Evolutionary conservation across 2,113 vertebrate species (phyloP), one percentile per base, ranked within the genome.

Genomic region (Pica pica): DNA sequence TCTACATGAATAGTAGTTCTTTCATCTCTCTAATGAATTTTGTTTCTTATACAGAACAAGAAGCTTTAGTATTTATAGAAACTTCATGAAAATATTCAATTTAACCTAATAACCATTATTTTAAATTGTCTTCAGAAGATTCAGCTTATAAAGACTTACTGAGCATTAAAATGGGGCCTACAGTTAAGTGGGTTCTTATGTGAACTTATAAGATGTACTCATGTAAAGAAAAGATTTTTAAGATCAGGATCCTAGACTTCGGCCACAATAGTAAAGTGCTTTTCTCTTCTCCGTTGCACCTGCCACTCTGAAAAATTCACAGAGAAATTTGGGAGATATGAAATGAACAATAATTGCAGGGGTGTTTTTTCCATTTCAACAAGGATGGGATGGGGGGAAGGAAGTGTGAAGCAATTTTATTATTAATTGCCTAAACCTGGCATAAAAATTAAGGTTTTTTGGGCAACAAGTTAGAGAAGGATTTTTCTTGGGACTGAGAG

Each of bases 311-410:
- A 52, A 70, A 85, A 53, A 64, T 28, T 69, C 5, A 1, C 22
- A 27, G 41, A 65, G 30, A 46, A 60, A 15, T 60, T 69, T 37
- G 50, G 28, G 26, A 79, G 20, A 47, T 22, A 8, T 41, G 41
- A 59, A 82, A 74, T 30, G 24, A 68, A 64, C 16, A 49, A 37
- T 8, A 65, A 27, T 10, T 55, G 9, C 7, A 64, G 14, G 5
- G 28, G 12, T 15, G 5, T 49, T 49, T 49, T 39, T 55, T 49
- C 27, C 16, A n/a, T 39, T 55, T 60, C 14, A 41, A 2, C 9
- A 9, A 33, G 18, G 14, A 3, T 4, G 2, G 0, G 7, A 6
- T 12, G 17, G 14, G 14, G 2, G 0, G 7, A 6, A 16, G 23
- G 7, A 6, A 10, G 2, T 0, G 3, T 22, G 16, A 46, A 9